Evolutionary conservation across 2,888 invertebrate species (phyloP), one percentile per base, ranked within the genome.

Genomic region (Ornithoptera alexandrae): DNA sequence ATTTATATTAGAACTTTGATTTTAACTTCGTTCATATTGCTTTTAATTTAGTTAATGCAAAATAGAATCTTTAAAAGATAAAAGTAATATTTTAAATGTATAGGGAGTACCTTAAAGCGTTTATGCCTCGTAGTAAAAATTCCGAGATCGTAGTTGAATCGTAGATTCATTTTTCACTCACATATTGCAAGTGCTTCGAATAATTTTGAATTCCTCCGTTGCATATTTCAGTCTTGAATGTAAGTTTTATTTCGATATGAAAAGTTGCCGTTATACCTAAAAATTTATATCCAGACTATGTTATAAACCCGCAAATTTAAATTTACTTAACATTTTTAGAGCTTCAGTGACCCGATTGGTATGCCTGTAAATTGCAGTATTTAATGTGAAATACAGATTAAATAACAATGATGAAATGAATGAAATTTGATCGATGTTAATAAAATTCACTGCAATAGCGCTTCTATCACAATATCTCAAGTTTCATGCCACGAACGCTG

Each of bases 221-320:
- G 69, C 67, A 67, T 63, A 66, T 65, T 72, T 73, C 67, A 71
- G 68, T 73, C 71, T 69, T 24, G 39, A 56, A 17, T 62, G 57
- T 68, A 70, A 72, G 63, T 71, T 69, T 66, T 62, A 46, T 17
- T 60, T 46, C 65, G 61, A 62, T 65, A 71, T 65, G 12, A 15
- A 71, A 71, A 69, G 63, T 67, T 65, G 58, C 46, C 20, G 63
- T 66, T 57, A 71, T 42, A 73, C 20, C 69, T 69, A 72, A 69
- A 68, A 72, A 72, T 73, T 62, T 60, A 30, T 66, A 62, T 10
- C 3, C 15, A 20, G n/a, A 66, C 66, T 65, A 63, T 71, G 60
- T 71, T 65, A 69, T 65, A 67, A 69, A 30, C 56, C 39, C 22
- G 22, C 61, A 60, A 59, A 56, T 62, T 20, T 30, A 30, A 30